Evolutionary conservation across 2,888 invertebrate species (phyloP).

Genomic region (Isotomurus palustris): DNA sequence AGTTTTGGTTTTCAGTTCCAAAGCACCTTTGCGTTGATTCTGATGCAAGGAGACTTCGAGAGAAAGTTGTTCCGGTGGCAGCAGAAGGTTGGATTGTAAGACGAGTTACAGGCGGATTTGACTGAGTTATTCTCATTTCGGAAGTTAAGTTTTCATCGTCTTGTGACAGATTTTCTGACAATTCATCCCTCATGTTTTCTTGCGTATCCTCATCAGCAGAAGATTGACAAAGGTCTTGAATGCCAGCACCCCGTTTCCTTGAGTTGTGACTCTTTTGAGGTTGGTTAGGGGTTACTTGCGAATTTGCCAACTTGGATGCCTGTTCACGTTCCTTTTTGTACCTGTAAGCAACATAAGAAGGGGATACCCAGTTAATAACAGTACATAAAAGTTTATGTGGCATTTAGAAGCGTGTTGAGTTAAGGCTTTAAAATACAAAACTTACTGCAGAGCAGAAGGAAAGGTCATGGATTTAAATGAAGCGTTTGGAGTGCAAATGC

Average conservation of each 20-base stretch:
- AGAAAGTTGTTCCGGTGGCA: background rate
- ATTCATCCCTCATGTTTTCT: slow-evolving; percentile 3
- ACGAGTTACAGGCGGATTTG: background rate
- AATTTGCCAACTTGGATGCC: slow-evolving; percentile 36
- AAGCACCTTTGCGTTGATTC: background rate
- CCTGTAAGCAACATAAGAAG: too few species aligned
- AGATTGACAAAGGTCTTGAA: background rate
- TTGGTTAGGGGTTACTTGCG: slow-evolving; percentile 20
- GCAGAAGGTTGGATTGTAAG: background rate
- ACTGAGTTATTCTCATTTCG: background rate
- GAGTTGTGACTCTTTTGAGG: slow-evolving; percentile 21
- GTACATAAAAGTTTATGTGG: too few species aligned
- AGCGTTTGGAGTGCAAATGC: too few species aligned
- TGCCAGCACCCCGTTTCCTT: slow-evolving; percentile 2
- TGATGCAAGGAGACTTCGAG: too few species aligned
- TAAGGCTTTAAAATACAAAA: too few species aligned
- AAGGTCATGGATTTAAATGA: too few species aligned
- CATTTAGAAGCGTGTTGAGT: too few species aligned
- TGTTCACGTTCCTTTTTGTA: slow-evolving; percentile 43
- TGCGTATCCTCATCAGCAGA: slow-evolving; percentile 4
- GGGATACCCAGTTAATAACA: too few species aligned
- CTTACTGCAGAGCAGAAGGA: too few species aligned
- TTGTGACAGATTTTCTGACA: slow-evolving; percentile 2
- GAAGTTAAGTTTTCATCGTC: slow-evolving; percentile 1
- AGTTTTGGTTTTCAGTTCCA: slow-evolving; percentile 7